These are phyloP conservation scores for Recurvirostra avosetta DNA, from an alignment of 2,113 vertebrate genomes.

Conservation along the genomic window DNA sequence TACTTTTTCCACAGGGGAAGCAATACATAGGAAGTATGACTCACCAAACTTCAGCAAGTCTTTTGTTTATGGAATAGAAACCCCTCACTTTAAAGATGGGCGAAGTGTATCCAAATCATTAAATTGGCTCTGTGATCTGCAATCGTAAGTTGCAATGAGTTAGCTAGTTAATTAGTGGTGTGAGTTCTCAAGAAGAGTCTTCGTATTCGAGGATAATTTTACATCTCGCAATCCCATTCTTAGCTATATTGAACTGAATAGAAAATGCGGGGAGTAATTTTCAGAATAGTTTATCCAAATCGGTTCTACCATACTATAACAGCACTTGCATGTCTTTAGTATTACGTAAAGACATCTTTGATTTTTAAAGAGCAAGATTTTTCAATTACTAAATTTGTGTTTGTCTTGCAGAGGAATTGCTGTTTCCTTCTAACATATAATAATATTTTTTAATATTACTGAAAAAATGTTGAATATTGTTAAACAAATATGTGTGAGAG, in stretches of 20 bases:
- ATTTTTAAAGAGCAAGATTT: neutral
- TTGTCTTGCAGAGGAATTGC: neutral
- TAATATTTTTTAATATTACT: neutral
- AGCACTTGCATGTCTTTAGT: neutral
- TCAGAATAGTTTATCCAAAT: neutral
- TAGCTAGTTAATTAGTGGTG: neutral
- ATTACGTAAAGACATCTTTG: neutral
- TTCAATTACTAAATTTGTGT: neutral
- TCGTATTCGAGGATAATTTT: neutral
- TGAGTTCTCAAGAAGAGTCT: neutral
- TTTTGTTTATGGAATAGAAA: conserved; percentile 76
- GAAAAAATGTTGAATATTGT: neutral
- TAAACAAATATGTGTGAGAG: neutral
- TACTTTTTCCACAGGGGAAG: conserved; percentile 75
- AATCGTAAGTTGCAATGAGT: conserved; percentile 72
- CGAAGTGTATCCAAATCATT: conserved; percentile 67
- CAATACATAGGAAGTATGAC: conserved; percentile 81
- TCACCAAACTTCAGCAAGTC: conserved; percentile 64
- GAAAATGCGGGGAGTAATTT: neutral
- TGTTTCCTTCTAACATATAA: neutral
- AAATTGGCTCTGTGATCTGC: conserved; percentile 72
- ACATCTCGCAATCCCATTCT: neutral
- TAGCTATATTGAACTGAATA: neutral
- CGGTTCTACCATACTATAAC: neutral
- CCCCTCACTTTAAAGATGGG: conserved; percentile 82